These are phyloP conservation scores for Lepidurus arcticus DNA, from an alignment of 1,140 invertebrate species.

Conservation along the genomic window DNA sequence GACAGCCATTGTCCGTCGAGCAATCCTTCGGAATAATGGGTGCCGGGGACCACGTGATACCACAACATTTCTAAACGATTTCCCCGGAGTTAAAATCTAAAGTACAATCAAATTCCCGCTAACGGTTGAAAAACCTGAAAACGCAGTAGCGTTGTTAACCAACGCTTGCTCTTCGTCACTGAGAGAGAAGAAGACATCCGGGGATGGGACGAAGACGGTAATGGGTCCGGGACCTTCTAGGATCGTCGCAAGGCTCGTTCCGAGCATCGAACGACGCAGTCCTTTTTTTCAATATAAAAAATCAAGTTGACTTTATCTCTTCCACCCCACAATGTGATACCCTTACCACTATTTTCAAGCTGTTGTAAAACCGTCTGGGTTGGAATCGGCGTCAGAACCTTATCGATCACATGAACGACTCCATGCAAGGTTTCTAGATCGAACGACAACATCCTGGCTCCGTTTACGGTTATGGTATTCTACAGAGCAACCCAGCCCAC, in stretches of 20 bases:
- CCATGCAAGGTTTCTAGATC: constrained; percentile 33
- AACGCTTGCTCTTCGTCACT: background rate
- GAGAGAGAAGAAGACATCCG: background rate
- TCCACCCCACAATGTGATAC: background rate
- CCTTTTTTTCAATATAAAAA: constrained; percentile 26
- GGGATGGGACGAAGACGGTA: constrained; percentile 33
- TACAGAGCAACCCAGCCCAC: background rate
- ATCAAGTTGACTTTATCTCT: background rate
- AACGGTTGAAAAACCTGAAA: background rate
- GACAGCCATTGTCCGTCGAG: constrained; percentile 40
- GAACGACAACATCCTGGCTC: constrained; percentile 28
- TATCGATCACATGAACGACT: constrained; percentile 34
- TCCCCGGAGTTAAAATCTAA: background rate
- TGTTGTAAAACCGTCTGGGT: constrained; percentile 32
- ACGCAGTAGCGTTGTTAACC: background rate
- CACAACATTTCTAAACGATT: constrained; percentile 37
- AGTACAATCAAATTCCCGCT: background rate
- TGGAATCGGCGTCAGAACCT: constrained; percentile 30
- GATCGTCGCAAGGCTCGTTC: constrained; percentile 26
- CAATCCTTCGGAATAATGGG: constrained; percentile 41
- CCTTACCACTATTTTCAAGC: constrained; percentile 32
- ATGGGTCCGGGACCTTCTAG: constrained; percentile 28
- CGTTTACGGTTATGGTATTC: constrained; percentile 32
- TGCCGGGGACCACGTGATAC: constrained; percentile 41
- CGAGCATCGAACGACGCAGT: constrained; percentile 30